A percentile compares a stretch with the other conserved stretches of the same genome.
Evolutionary conservation across 2,113 vertebrate species (phyloP).

Genomic region (Kobus ellipsiprymnus): DNA sequence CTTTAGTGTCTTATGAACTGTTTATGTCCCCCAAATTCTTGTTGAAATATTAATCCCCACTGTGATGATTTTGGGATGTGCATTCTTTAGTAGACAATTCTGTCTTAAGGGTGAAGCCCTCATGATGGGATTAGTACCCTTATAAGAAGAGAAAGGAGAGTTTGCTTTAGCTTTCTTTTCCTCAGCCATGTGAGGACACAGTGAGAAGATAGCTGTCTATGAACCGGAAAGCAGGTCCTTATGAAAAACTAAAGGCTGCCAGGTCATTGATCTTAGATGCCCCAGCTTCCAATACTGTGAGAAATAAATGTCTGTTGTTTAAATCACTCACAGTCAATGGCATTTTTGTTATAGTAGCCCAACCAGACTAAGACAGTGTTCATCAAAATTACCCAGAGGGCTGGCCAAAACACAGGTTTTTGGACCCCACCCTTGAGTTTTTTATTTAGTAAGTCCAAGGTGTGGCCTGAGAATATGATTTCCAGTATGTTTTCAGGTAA

Average conservation of each 20-base stretch:
- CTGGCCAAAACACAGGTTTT: background rate
- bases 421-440: background rate
- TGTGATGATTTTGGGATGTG: background rate
- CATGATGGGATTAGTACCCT: background rate
- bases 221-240: background rate
- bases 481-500: background rate
- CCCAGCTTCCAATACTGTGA: background rate
- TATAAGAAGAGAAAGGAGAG: background rate
- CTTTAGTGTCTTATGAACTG: background rate
- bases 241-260: background rate
- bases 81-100: background rate
- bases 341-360: background rate
- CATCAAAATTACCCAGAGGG: background rate
- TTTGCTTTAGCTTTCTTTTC: background rate
- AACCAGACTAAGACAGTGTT: background rate
- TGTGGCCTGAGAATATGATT: background rate
- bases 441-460: background rate
- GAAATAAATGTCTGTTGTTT: background rate
- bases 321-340: background rate
- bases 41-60: background rate
- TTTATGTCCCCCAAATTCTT: background rate
- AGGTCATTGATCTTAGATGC: background rate
- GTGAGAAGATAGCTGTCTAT: background rate
- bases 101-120: background rate
- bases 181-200: background rate